Percentiles rank a stretch among this genome's conserved stretches.
Evolutionary conservation across 2,888 invertebrate genomes (phyloP).

Genomic region (Platerodrilus igneus): DNA sequence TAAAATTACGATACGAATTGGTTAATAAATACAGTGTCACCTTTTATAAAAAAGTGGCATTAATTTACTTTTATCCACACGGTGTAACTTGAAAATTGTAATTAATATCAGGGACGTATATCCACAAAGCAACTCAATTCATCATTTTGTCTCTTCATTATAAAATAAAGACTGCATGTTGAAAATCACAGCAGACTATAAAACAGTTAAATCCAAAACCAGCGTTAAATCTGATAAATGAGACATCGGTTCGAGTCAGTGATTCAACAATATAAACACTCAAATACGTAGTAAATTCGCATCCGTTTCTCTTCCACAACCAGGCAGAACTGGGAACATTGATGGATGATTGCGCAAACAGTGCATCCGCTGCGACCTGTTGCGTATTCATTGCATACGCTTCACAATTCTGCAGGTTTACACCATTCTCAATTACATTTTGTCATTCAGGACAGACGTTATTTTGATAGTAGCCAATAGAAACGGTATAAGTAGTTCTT

Average conservation of each 20-base stretch:
- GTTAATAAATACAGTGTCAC: too few relatives aligned
- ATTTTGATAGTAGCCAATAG: too few relatives aligned
- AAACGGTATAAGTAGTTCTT: too few relatives aligned
- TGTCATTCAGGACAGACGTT: too few relatives aligned
- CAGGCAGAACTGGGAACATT: slow-evolving; percentile 37
- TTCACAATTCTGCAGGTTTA: slow-evolving; percentile 15
- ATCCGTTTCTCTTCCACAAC: slow-evolving; percentile 38
- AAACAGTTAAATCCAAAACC: slow-evolving; percentile 27
- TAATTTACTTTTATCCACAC: too few relatives aligned
- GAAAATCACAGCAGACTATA: slow-evolving; percentile 6
- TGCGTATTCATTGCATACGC: slow-evolving; percentile 32
- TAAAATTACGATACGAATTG: too few relatives aligned
- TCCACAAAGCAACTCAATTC: too few relatives aligned
- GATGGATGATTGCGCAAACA: slow-evolving; percentile 42
- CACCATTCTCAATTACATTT: too few relatives aligned
- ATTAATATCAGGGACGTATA: too few relatives aligned
- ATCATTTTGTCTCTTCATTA: too few relatives aligned
- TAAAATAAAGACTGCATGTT: slow-evolving; percentile 7
- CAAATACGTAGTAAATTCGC: slow-evolving; percentile 47
- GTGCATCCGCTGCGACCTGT: slow-evolving; percentile 41
- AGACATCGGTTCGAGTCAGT: slow-evolving; percentile 46
- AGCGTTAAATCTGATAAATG: slow-evolving; percentile 47
- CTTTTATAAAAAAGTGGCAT: too few relatives aligned
- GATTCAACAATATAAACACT: slow-evolving; percentile 49
- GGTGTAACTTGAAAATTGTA: too few relatives aligned